Percentiles rank a stretch among this genome's conserved stretches.
phyloP scores from a whole-genome alignment of 2,797 vertebrate species.

The Orientallactaga sibirica region DNA sequence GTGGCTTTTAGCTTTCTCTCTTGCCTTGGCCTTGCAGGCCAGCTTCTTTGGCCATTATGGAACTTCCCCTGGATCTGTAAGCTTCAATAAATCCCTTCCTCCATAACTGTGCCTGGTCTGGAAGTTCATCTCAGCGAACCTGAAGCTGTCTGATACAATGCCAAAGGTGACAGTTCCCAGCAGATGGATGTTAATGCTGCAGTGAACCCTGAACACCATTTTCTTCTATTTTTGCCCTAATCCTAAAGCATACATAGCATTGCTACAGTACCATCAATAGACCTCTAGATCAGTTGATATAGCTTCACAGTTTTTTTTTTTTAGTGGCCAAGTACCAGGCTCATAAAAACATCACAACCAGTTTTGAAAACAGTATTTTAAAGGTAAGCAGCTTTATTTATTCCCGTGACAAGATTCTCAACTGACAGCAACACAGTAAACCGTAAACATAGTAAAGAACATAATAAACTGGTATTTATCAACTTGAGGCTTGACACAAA shows the following conservation, averaged over 20 bases:
- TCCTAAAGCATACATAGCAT: neutral
- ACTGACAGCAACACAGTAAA: neutral
- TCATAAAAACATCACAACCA: neutral
- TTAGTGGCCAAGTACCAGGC: neutral
- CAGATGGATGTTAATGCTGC: neutral
- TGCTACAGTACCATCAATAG: neutral
- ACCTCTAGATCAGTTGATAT: neutral
- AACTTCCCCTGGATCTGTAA: too few relatives aligned
- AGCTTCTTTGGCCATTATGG: too few relatives aligned
- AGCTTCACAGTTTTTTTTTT: neutral
- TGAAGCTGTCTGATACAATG: too few relatives aligned
- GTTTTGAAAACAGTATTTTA: neutral
- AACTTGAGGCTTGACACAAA: neutral
- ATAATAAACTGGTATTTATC: neutral
- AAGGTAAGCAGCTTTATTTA: neutral
- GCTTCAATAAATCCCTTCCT: too few relatives aligned
- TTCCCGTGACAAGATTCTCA: neutral
- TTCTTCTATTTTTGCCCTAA: neutral
- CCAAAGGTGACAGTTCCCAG: neutral
- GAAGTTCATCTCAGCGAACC: too few relatives aligned
- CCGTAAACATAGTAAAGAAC: too few relatives aligned
- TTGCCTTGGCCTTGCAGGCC: too few relatives aligned
- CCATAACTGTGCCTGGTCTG: too few relatives aligned
- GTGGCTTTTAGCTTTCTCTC: too few relatives aligned
- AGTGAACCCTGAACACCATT: too few relatives aligned